These are phyloP conservation scores for Lithobius niger DNA, from an alignment of 1,140 invertebrate species.

Conservation along the genomic window DNA sequence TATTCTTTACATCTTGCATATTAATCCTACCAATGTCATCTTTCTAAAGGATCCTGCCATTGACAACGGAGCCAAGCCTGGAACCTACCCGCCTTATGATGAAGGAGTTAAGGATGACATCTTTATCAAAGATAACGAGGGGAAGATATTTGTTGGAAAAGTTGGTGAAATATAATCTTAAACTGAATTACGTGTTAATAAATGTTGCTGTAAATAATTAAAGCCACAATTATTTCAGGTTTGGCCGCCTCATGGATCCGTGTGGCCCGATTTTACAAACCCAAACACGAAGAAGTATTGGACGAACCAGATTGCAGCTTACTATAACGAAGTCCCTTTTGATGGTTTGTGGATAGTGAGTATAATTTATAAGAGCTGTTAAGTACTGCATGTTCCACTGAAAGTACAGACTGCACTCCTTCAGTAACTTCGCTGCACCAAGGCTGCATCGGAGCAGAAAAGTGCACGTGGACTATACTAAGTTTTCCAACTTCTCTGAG, in stretches of 20 bases:
- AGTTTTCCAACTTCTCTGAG: no score
- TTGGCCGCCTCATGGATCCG: conserved; percentile 59
- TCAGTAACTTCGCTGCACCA: no score
- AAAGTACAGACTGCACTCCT: no score
- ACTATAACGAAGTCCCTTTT: conserved; percentile 46
- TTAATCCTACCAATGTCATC: no score
- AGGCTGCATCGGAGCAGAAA: no score
- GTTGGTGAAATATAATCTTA: not conserved
- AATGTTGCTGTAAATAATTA: not conserved
- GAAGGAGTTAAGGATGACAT: conserved; percentile 52
- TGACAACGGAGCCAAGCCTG: conserved; percentile 9
- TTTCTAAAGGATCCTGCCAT: not conserved
- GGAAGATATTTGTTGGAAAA: conserved; percentile 18
- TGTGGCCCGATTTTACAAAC: conserved; percentile 76
- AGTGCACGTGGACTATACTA: no score
- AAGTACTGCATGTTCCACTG: no score
- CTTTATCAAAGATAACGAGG: conserved; percentile 43
- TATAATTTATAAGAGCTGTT: conserved; percentile 20
- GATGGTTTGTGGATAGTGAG: conserved; percentile 73
- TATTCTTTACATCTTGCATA: no score
- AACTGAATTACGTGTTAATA: not conserved
- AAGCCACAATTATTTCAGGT: conserved; percentile 38
- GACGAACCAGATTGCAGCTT: conserved; percentile 48
- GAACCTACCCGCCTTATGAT: conserved; percentile 53
- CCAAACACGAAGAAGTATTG: conserved; percentile 60